phyloP scores from a whole-genome alignment of 2,888 invertebrate species.

The Bimastos eiseni region DNA sequence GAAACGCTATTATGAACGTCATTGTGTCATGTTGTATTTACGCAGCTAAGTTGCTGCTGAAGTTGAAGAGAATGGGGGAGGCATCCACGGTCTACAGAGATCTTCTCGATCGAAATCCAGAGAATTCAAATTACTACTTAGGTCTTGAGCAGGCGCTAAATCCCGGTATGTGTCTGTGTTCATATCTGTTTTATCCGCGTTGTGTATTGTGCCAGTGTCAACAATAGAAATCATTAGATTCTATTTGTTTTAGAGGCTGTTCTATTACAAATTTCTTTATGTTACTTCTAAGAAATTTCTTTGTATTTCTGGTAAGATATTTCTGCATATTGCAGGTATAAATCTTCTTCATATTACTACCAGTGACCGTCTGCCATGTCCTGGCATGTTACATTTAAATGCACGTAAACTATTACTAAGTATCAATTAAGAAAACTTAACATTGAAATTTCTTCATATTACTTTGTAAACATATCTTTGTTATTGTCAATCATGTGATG shows the following conservation, averaged over 20 bases:
- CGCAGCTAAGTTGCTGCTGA: constrained; percentile 63
- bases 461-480: no score
- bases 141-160: constrained; percentile 84
- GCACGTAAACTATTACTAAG: no score
- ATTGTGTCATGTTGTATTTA: constrained; percentile 41
- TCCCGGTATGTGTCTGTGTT: constrained; percentile 63
- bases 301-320: not conserved
- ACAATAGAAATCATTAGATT: no score
- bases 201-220: no score
- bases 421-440: no score
- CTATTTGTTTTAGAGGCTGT: no score
- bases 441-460: no score
- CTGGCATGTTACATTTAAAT: no score
- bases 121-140: constrained; percentile 89
- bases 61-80: constrained; percentile 68
- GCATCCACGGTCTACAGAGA: constrained; percentile 80
- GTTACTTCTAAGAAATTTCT: not conserved
- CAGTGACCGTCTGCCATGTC: no score
- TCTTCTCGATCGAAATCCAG: constrained; percentile 88
- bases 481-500: no score
- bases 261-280: no score
- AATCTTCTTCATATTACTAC: not conserved
- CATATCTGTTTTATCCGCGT: not conserved
- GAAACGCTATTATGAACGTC: no score
- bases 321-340: not conserved